Evolutionary conservation across 2,797 vertebrate genomes (phyloP), one percentile per base, ranked within the genome.

Genomic region (Micromesistius poutassou): DNA sequence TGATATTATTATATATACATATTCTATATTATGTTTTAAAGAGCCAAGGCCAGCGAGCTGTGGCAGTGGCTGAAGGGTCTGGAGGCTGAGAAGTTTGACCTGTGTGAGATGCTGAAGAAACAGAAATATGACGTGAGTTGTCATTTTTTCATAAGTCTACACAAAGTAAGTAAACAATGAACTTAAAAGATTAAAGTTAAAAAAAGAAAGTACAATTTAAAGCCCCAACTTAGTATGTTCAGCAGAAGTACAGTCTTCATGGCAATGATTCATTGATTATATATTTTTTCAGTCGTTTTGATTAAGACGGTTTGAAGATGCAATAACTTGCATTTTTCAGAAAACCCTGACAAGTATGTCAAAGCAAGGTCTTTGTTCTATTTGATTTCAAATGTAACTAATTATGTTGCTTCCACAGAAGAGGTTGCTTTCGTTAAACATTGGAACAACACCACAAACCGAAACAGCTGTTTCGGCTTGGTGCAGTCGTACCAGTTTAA

Each of bases 111-210:
- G 82, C 89, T 94, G 81, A 95, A 92, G 87, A 93, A 79, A 77
- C 94, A 94, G 87, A 95, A 94, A 90, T 94, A 94, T 78, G 93
- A 95, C 42, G 94, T 94, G 89, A 93, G 93, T 88, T 5, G 4
- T 76, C 74, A 7, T 25, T 22, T 38, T 4, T 22, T 16, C 16
- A 55, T n/a, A 55, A 19, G 3, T 55, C 42, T 46, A 46, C 42
- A 46, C 42, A 46, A 16, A 55, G 16, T 19, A 55, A 22, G 5
- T 6, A 4, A 19, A 22, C 5, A 22, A 22, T 55, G 16, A 22
- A 55, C 14, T 55, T 55, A 55, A 19, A 55, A 55, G 19, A 55
- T 55, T 5, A 55, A 55, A 55, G 50, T 55, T 1, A 14, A 14
- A 22, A 22, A 22, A 19, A 22, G 5, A 22, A 5, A 22, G 1